A percentile compares a stretch with the other conserved stretches of the same genome.
phyloP scores from a whole-genome alignment of 2,113 vertebrate genomes.

The Halichoerus grypus region DNA sequence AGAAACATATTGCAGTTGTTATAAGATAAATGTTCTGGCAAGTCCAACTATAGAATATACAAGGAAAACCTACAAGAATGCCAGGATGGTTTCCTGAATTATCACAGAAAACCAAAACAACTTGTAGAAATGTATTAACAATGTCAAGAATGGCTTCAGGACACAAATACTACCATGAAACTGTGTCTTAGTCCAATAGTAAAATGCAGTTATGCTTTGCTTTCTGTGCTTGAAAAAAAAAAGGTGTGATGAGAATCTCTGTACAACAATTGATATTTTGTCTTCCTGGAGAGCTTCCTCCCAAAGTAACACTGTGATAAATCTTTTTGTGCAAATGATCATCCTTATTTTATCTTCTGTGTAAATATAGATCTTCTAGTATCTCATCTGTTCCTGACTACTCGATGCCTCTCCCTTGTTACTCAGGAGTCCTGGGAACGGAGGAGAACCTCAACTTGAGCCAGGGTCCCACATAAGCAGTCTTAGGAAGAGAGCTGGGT shows the following conservation, averaged over 20 bases:
- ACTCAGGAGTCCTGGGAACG: neutral
- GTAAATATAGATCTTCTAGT: neutral
- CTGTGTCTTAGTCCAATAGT: neutral
- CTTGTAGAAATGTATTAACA: neutral
- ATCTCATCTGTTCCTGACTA: neutral
- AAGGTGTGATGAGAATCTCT: neutral
- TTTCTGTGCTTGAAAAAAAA: neutral
- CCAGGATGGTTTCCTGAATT: neutral
- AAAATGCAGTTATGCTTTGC: neutral
- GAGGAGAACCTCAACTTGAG: accelerated
- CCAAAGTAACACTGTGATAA: neutral
- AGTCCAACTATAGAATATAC: neutral
- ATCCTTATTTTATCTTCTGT: neutral
- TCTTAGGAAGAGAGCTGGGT: neutral
- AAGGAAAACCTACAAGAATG: neutral
- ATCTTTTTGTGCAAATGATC: neutral
- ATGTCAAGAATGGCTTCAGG: neutral
- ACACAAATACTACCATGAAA: neutral
- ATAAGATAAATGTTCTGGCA: neutral
- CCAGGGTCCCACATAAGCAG: neutral
- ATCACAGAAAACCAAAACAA: neutral
- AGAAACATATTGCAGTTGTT: neutral
- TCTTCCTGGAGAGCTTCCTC: neutral
- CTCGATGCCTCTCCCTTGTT: neutral
- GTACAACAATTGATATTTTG: neutral